phyloP scores from a whole-genome alignment of 2,113 vertebrate genomes.

The Callospermophilus lateralis region DNA sequence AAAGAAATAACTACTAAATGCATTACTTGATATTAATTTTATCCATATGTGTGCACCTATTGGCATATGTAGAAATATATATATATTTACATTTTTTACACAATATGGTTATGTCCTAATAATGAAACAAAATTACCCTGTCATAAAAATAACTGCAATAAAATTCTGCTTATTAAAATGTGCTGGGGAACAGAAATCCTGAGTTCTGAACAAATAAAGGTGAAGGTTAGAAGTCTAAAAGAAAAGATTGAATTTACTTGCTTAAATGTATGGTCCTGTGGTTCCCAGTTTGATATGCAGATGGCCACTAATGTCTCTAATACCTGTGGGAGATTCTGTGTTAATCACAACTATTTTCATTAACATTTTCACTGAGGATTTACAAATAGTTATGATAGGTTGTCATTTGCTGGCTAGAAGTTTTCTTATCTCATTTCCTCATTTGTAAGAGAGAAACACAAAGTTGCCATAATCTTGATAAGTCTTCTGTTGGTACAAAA shows the following conservation, averaged over 20 bases:
- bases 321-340: not conserved
- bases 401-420: not conserved
- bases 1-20: not conserved
- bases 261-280: not conserved
- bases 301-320: not conserved
- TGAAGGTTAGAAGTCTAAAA: not conserved
- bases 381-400: constrained; percentile 34
- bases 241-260: not conserved
- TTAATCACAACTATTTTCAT: not conserved
- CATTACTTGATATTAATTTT: not conserved
- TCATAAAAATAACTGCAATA: not conserved
- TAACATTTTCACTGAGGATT: constrained; percentile 27
- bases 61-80: not conserved
- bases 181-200: too few relatives aligned
- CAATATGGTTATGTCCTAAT: not conserved
- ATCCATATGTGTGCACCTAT: not conserved
- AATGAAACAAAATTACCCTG: not conserved
- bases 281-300: not conserved
- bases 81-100: not conserved
- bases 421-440: not conserved
- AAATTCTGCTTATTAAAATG: not conserved
- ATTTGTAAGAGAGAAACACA: constrained; percentile 52
- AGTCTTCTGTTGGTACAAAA: not conserved
- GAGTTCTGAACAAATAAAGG: not conserved
- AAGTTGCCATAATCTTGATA: constrained; percentile 55